Evolutionary conservation across 2,797 vertebrate genomes (phyloP), one percentile per base, ranked within the genome.

Genomic region (Hozukius guyotensis): DNA sequence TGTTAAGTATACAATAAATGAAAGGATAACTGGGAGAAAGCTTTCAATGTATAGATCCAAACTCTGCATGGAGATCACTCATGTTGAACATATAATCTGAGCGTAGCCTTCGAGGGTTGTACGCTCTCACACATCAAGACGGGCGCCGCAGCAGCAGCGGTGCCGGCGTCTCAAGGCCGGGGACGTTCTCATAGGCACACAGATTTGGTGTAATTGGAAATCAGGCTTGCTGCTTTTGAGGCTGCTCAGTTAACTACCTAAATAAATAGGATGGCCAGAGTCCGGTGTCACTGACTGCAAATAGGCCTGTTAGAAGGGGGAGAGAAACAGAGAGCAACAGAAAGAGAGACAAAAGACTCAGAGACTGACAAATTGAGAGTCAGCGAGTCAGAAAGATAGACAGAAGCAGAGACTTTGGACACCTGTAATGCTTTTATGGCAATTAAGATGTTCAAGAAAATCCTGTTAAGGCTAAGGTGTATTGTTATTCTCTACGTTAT

Each of bases 221-320:
- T 82, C 80, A 82, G 62, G 72, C 57, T n/a, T 57, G 86, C 85
- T 83, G 78, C 63, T 62, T 83, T 69, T 75, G 79, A 88, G 49
- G 78, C 88, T 76, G 80, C 81, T 82, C 84, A 49, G 63, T 72
- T 91, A 92, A 92, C 88, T 84, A 75, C 55, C 80, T 84, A 88
- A 92, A 93, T 93, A 83, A 92, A 92, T 92, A 81, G 82, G 85
- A 59, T 72, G 46, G 75, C 62, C n/a, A 55, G 66, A 84, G 72
- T 69, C n/a, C 72, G 68, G 73, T 90, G 86, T 84, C 74, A n/a
- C 71, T 83, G 83, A 85, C 76, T 86, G 67, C 77, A 86, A 88
- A 86, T 75, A 71, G 72, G 63, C 27, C 72, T 71, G 56, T 79
- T 68, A 80, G 75, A 73, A 77, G 27, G 18, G 25, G 27, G 32